phyloP scores from a whole-genome alignment of 2,888 invertebrate species.

The Acleris holmiana region DNA sequence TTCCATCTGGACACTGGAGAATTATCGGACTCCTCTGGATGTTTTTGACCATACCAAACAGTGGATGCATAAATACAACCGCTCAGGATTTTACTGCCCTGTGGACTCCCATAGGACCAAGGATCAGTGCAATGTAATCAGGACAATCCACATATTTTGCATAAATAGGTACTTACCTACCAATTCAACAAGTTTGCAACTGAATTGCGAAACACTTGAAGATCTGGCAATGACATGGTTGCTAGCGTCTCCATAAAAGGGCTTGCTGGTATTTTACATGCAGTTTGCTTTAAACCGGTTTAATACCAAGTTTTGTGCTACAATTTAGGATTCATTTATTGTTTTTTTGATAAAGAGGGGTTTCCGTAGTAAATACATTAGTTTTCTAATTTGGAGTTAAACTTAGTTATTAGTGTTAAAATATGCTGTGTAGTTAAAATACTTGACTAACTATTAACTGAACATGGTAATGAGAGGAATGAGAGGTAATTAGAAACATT shows the following conservation, averaged over 20 bases:
- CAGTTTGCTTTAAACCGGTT: conserved; percentile 11
- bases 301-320: neutral
- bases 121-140: neutral
- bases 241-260: conserved; percentile 29
- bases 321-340: neutral
- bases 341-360: neutral
- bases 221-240: conserved; percentile 37
- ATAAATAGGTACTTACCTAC: neutral
- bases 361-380: neutral
- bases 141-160: neutral
- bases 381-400: neutral
- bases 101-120: too few species aligned
- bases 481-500: too few species aligned
- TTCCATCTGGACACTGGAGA: too few species aligned
- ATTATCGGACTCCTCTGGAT: too few species aligned
- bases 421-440: too few species aligned
- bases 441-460: too few species aligned
- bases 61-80: too few species aligned
- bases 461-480: too few species aligned
- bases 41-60: too few species aligned
- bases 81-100: neutral
- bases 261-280: conserved; percentile 8
- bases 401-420: neutral
- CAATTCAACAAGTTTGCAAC: conserved; percentile 12
- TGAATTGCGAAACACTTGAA: conserved; percentile 26